Conservation (phyloP, 2,888 invertebrate genomes). For the Rhagonycha lutea region DNA sequence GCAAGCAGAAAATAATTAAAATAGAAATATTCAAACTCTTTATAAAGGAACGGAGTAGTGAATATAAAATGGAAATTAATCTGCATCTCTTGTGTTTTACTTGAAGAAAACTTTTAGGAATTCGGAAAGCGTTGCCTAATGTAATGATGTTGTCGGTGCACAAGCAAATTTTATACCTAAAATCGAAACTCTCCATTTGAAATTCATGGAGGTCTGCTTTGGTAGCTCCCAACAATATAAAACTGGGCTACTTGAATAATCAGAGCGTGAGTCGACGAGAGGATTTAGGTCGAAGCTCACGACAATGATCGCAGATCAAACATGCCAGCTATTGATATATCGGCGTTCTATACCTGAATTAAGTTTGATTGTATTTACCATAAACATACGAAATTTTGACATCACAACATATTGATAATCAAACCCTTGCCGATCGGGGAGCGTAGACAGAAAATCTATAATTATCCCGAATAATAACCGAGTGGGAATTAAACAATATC, state of each 20-base stretch:
- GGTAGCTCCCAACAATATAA: constrained; percentile 11
- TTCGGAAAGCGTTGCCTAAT: not conserved
- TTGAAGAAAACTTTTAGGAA: not conserved
- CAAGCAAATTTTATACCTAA: constrained; percentile 8
- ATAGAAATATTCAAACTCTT: not conserved
- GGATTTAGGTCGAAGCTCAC: constrained; percentile 20
- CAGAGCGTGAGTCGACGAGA: constrained; percentile 16
- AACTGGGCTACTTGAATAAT: constrained; percentile 16
- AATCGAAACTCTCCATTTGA: constrained; percentile 13
- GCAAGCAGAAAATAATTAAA: not conserved
- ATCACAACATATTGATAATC: not conserved
- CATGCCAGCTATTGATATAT: constrained; percentile 22
- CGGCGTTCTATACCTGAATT: constrained; percentile 1
- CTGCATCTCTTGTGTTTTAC: not conserved
- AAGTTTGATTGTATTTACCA: not conserved
- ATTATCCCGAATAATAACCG: not conserved
- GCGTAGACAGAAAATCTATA: not conserved
- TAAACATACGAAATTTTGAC: not conserved
- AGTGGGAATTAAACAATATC: not conserved
- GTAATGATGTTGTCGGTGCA: not conserved
- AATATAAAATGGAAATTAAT: not conserved
- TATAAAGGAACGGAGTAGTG: not conserved
- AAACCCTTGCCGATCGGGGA: not conserved
- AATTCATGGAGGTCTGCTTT: constrained; percentile 11
- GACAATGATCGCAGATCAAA: constrained; percentile 21